phyloP scores from a whole-genome alignment of 2,888 invertebrate species.

The Drosophila mulleri region DNA sequence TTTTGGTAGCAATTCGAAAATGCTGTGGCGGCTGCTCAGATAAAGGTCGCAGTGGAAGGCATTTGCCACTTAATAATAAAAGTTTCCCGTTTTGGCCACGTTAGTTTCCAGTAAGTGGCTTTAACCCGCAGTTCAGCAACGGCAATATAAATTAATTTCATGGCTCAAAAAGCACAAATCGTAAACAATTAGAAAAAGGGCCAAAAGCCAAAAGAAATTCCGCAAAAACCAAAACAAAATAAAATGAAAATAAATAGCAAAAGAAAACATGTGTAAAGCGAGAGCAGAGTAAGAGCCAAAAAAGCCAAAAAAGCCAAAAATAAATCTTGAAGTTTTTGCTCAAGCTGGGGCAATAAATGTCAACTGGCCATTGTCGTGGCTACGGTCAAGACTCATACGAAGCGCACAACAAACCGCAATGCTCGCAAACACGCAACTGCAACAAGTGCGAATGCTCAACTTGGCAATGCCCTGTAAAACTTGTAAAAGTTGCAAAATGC shows the following conservation, averaged over 20 bases:
- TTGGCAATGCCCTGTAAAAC: neutral
- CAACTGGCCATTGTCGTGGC: constrained; percentile 17
- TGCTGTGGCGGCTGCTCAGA: constrained; percentile 14
- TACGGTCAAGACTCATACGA: constrained; percentile 2
- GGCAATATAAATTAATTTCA: constrained; percentile 79
- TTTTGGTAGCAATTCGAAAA: constrained; percentile 12
- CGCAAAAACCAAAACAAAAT: constrained; percentile 30
- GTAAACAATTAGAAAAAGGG: constrained; percentile 64
- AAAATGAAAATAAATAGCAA: neutral
- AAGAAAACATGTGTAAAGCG: constrained; percentile 23
- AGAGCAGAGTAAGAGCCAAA: constrained; percentile 9
- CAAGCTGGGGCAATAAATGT: constrained; percentile 37
- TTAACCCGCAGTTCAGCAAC: constrained; percentile 36
- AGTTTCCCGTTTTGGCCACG: constrained; percentile 11
- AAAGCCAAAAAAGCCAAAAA: constrained; percentile 24
- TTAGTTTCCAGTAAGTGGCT: constrained; percentile 34
- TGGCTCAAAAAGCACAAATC: constrained; percentile 76
- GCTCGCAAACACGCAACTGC: constrained; percentile 45
- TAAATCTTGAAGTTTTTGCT: constrained; percentile 39
- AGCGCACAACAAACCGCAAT: constrained; percentile 42
- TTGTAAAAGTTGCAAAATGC: too few relatives aligned
- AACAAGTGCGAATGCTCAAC: constrained; percentile 8
- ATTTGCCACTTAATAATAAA: constrained; percentile 46
- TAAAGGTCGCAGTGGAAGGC: constrained; percentile 43
- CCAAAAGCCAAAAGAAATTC: constrained; percentile 23